These are phyloP conservation scores for Rhopalosiphum padi DNA, from an alignment of 1,140 invertebrate species.

Conservation along the genomic window DNA sequence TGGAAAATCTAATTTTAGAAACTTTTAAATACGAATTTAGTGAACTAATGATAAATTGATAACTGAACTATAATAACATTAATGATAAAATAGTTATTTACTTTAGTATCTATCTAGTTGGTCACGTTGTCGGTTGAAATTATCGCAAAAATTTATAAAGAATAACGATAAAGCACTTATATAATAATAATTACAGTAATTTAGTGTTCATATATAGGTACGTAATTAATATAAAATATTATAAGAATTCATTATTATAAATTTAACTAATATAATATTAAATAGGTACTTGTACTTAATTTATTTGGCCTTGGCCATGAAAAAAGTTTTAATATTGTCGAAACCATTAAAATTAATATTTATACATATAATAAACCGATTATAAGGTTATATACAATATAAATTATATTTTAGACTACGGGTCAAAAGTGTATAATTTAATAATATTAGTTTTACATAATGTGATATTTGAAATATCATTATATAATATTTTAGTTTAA, in stretches of 20 bases:
- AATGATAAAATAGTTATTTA: too few species aligned
- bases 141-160: background rate
- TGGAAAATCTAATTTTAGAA: too few species aligned
- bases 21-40: too few species aligned
- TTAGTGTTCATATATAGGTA: background rate
- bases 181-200: background rate
- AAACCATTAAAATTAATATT: background rate
- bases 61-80: too few species aligned
- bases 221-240: background rate
- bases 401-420: background rate
- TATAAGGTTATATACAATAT: background rate
- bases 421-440: background rate
- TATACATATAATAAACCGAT: background rate
- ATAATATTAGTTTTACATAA: background rate
- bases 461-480: background rate
- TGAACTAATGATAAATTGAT: too few species aligned
- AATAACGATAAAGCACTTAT: background rate
- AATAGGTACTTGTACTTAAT: too few species aligned
- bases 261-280: background rate
- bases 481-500: too few species aligned
- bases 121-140: background rate
- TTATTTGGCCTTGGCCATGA: background rate
- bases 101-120: background rate
- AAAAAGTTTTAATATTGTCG: background rate
- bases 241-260: background rate